phyloP scores from a whole-genome alignment of 2,113 vertebrate genomes.

The Lonchura striata region DNA sequence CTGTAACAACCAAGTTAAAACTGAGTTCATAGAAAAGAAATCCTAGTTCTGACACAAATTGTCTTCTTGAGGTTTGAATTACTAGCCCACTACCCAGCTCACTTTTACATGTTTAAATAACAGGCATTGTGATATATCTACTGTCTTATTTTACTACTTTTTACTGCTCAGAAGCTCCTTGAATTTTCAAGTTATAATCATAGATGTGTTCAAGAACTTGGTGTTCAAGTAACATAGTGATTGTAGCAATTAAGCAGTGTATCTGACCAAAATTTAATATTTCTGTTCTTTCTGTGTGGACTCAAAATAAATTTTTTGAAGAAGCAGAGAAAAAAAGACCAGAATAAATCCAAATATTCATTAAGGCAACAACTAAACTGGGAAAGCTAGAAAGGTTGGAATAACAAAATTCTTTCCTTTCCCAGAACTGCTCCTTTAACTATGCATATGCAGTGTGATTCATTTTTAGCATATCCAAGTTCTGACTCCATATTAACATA shows the following conservation, averaged over 20 bases:
- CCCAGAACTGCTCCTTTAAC: neutral
- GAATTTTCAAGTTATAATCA: neutral
- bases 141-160: neutral
- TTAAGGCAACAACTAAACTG: neutral
- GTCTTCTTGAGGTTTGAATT: neutral
- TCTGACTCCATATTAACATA: neutral
- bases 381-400: neutral
- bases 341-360: neutral
- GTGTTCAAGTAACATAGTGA: neutral
- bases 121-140: neutral
- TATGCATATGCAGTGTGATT: neutral
- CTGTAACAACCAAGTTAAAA: neutral
- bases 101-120: neutral
- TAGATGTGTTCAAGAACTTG: neutral
- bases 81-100: neutral
- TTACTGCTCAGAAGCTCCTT: neutral
- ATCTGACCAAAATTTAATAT: neutral
- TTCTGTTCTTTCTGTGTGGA: neutral
- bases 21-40: neutral
- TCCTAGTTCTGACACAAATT: neutral
- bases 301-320: neutral
- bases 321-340: accelerated
- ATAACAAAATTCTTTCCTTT: neutral
- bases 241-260: neutral
- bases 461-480: neutral